Percentiles rank a stretch among this genome's conserved stretches.
Evolutionary conservation across 2,888 invertebrate species (phyloP).

Genomic region (Phytoseiulus persimilis): DNA sequence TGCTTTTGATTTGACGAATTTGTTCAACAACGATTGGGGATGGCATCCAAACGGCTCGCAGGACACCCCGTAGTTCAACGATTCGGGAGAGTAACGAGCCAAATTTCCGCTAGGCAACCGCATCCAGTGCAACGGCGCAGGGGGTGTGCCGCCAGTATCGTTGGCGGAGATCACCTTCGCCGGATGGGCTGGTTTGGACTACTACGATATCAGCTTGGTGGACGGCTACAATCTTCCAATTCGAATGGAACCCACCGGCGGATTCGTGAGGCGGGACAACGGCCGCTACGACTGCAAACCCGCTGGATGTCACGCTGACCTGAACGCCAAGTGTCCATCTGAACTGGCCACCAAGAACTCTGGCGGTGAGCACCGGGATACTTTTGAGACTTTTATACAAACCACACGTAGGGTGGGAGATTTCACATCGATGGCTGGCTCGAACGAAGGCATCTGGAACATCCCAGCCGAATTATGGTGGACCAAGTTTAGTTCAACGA

Average conservation of each 20-base stretch:
- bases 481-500: no score
- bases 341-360: slow-evolving; percentile 47
- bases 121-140: slow-evolving; percentile 52
- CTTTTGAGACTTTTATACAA: no score
- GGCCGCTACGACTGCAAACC: slow-evolving; percentile 50
- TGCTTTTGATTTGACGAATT: no score
- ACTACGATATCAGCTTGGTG: slow-evolving; percentile 54
- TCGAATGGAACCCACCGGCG: slow-evolving; percentile 42
- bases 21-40: no score
- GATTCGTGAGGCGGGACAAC: slow-evolving; percentile 43
- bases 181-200: slow-evolving; percentile 51
- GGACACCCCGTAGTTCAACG: no score
- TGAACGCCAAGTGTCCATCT: slow-evolving; percentile 51
- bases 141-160: slow-evolving; percentile 52
- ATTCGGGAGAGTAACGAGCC: no score
- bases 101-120: slow-evolving; percentile 46
- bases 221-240: slow-evolving; percentile 54
- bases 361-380: background rate
- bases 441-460: no score
- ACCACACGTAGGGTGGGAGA: no score
- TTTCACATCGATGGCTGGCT: no score
- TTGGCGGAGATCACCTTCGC: slow-evolving; percentile 53
- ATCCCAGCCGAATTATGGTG: no score
- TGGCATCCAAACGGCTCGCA: no score
- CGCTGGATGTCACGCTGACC: slow-evolving; percentile 49